These are phyloP conservation scores for Lamellibrachia columna DNA, from an alignment of 2,888 invertebrate species.

Conservation along the genomic window DNA sequence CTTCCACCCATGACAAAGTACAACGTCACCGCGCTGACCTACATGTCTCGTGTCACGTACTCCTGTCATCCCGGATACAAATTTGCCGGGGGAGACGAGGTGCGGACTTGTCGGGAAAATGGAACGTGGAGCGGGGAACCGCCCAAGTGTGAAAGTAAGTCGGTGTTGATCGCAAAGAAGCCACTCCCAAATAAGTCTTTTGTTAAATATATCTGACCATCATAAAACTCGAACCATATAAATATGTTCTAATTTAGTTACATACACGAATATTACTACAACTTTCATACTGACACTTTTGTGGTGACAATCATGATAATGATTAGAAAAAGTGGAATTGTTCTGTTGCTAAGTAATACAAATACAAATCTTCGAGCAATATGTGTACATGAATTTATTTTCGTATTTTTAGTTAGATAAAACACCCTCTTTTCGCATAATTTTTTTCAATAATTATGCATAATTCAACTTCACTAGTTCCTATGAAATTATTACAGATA, in stretches of 20 bases:
- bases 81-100: neutral
- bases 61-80: neutral
- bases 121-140: neutral
- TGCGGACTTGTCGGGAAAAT: neutral
- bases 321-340: too few relatives aligned
- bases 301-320: too few relatives aligned
- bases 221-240: too few relatives aligned
- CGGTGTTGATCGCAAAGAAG: neutral
- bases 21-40: conserved; percentile 4
- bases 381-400: neutral
- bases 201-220: neutral
- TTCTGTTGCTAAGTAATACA: too few relatives aligned
- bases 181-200: neutral
- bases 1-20: neutral
- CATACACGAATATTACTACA: neutral
- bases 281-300: neutral
- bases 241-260: neutral
- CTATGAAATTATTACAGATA: neutral
- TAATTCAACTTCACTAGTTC: neutral
- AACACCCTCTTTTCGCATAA: neutral
- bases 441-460: neutral
- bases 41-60: neutral
- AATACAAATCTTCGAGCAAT: too few relatives aligned
- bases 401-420: neutral
- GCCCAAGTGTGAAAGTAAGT: neutral